phyloP scores from a whole-genome alignment of 2,888 invertebrate species.

The Stenoptilia bipunctidactyla region DNA sequence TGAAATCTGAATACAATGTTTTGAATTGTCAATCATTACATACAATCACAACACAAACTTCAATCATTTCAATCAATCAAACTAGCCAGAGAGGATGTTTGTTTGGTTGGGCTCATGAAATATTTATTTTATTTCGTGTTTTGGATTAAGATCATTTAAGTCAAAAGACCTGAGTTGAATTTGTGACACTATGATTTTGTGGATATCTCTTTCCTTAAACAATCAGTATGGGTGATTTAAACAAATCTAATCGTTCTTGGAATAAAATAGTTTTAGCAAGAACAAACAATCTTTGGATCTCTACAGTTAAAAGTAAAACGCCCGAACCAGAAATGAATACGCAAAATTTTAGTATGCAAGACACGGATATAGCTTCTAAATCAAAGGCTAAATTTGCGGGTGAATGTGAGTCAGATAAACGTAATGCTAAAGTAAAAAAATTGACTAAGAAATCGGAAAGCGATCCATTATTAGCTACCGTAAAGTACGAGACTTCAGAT shows the following conservation, averaged over 20 bases:
- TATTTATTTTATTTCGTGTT: too few species aligned
- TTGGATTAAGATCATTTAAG: too few species aligned
- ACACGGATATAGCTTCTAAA: too few species aligned
- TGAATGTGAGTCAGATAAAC: constrained; percentile 13
- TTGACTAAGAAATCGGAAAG: constrained; percentile 6
- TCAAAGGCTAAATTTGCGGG: too few species aligned
- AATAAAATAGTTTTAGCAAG: constrained; percentile 58
- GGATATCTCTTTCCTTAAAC: constrained; percentile 56
- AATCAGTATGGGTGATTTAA: constrained; percentile 64
- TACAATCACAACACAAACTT: too few species aligned
- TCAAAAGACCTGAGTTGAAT: too few species aligned
- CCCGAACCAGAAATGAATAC: constrained; percentile 11
- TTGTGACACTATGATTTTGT: constrained; percentile 60
- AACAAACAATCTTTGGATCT: constrained; percentile 46
- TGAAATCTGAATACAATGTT: too few species aligned
- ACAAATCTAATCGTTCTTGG: constrained; percentile 47
- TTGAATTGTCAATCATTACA: too few species aligned
- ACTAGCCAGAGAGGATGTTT: too few species aligned
- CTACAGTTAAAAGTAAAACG: constrained; percentile 21
- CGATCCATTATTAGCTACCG: background rate
- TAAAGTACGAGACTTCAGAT: background rate
- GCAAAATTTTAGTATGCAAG: constrained; percentile 25
- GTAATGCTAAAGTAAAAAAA: constrained; percentile 22
- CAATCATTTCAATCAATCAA: too few species aligned
- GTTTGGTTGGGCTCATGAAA: too few species aligned